Evolutionary conservation across 2,888 invertebrate species (phyloP).

Genomic region (Noctua janthe): DNA sequence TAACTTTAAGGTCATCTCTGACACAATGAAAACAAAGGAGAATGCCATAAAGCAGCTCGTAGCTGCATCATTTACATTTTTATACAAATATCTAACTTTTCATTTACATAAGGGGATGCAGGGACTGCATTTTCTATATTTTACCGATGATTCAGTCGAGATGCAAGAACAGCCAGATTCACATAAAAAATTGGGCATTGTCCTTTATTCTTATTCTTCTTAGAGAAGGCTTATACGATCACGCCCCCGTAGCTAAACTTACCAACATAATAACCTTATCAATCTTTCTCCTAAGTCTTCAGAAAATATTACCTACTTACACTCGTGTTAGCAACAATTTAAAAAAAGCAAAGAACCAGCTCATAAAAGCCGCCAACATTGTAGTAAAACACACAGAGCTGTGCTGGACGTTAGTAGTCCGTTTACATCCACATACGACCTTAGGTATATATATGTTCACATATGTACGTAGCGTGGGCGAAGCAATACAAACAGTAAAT

Average conservation of each 20-base stretch:
- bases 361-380: conserved; percentile 10
- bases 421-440: conserved; percentile 20
- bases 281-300: too few relatives aligned
- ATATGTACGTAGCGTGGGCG: conserved; percentile 33
- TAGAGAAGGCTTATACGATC: neutral
- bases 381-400: conserved; percentile 23
- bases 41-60: neutral
- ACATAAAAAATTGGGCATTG: neutral
- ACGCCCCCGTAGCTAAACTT: neutral
- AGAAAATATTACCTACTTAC: neutral
- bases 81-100: neutral
- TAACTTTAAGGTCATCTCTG: too few relatives aligned
- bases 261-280: neutral
- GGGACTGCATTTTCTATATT: neutral
- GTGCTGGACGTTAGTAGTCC: conserved; percentile 12
- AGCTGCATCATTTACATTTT: neutral
- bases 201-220: neutral
- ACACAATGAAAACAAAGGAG: neutral
- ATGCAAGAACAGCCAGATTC: neutral
- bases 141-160: neutral
- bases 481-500: conserved; percentile 32
- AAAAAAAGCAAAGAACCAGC: conserved; percentile 5
- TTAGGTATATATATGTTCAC: neutral
- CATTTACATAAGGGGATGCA: neutral
- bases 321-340: neutral